Evolutionary conservation across 2,113 vertebrate genomes (phyloP).

Genomic region (Syrmaticus mikado): DNA sequence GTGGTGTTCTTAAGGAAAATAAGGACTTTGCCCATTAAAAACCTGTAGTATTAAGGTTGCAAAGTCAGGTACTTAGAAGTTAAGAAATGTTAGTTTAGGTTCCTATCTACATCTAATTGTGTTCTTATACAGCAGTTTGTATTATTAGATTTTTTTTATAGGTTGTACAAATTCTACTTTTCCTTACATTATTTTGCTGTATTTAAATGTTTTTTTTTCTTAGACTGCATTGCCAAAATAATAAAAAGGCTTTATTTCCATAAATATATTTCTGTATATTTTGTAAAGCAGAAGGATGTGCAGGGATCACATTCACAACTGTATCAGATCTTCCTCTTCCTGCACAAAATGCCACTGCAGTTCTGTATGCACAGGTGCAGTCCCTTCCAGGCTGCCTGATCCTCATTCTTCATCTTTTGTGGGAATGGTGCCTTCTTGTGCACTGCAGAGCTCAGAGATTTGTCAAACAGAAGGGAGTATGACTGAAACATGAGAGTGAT

Average conservation of each 20-base stretch:
- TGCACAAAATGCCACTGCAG: fast-evolving
- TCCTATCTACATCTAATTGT: neutral
- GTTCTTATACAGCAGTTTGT: neutral
- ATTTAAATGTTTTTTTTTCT: neutral
- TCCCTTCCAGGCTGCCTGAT: neutral
- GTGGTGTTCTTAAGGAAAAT: neutral
- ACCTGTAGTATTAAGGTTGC: neutral
- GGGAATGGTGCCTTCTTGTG: neutral
- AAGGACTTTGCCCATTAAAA: neutral
- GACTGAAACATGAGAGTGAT: neutral
- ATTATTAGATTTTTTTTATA: neutral
- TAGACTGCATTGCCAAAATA: neutral
- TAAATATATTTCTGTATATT: neutral
- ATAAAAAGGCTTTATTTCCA: neutral
- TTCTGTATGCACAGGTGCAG: neutral
- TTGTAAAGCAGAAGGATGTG: neutral
- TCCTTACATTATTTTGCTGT: neutral
- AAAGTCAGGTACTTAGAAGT: neutral
- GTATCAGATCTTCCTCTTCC: neutral
- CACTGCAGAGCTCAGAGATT: neutral
- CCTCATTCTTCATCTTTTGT: neutral
- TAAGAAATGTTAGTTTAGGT: neutral
- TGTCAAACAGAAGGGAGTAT: neutral
- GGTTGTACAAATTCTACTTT: neutral
- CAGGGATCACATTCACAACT: neutral